phyloP scores from a whole-genome alignment of 2,888 invertebrate genomes.

The Netelia inedita region DNA sequence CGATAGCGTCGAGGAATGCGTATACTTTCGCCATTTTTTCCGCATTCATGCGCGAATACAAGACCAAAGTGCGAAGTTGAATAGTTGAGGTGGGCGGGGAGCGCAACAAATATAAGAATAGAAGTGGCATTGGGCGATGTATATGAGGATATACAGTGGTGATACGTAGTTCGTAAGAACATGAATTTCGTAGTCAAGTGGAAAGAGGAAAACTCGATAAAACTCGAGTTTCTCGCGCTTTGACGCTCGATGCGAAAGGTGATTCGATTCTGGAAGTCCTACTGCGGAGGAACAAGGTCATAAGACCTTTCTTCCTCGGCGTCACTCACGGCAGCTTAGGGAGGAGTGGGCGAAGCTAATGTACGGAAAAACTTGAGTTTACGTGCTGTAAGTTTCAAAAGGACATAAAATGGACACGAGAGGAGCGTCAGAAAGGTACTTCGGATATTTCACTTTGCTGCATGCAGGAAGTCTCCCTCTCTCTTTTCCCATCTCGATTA shows the following conservation, averaged over 20 bases:
- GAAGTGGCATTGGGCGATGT: not conserved
- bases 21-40: not conserved
- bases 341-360: not conserved
- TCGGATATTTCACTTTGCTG: not conserved
- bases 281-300: not conserved
- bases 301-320: too few species aligned
- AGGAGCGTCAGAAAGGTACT: too few species aligned
- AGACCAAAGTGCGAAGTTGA: not conserved
- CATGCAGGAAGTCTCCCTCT: not conserved
- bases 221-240: constrained; percentile 49
- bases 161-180: not conserved
- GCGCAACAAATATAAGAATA: too few species aligned
- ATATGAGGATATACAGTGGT: not conserved
- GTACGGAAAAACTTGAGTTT: not conserved
- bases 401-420: not conserved
- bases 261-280: constrained; percentile 19
- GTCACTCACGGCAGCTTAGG: too few species aligned
- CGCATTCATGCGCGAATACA: not conserved
- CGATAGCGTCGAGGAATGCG: not conserved
- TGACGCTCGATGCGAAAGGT: constrained; percentile 26
- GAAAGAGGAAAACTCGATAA: constrained; percentile 9
- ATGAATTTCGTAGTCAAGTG: not conserved
- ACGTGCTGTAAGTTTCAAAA: not conserved
- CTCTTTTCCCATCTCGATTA: not conserved
- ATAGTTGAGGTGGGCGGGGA: not conserved